Base-by-base conservation (phyloP, 2,113 vertebrate genomes). In the Uropsilus gracilis region DNA sequence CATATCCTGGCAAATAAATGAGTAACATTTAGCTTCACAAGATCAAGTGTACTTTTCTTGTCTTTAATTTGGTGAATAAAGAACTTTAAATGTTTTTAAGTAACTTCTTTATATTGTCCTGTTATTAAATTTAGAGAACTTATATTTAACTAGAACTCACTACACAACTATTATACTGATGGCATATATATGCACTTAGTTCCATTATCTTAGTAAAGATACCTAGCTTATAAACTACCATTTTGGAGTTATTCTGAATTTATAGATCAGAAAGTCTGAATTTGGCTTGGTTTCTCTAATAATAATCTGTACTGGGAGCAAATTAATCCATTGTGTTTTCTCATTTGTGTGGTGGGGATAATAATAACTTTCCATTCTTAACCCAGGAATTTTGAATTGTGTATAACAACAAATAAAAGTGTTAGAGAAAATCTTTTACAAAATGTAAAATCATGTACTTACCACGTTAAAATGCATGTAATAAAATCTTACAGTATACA, bases 1-100 rank as follows among this genome's bases (percentile, higher is more conserved):
- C 3, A 66, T 84, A 68, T 71, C 26, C 66, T 77, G 26, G 72
- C 26, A 95, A 75, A 28, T 76, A 28, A 96, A 46, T 88, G 6
- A 76, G 66, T 37, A 37, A 90, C 69, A 72, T 73, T 81, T 72
- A 90, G 28, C 20, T 89, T 11, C 53, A 39, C 59, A 61, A 94
- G 24, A 68, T n/a, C 0, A 88, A 80, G 16, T 6, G 91, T 61
- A 50, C 0, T 68, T 80, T 89, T 26, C 92, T 16, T 78, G 4
- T 9, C 28, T 53, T 53, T 87, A 37, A 28, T 71, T 80, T 59
- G 85, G 57, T 76, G 28, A 94, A 80, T 72, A 6, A 6, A 89
- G 42, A 6, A 84, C 34, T 8, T 71, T 78, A 63, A 77, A 57
- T 24, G 22, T 83, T 89, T 94, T 91, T 53, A 94, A 89, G 28